These are phyloP conservation scores for Digitonthophagus gazella DNA, from an alignment of 2,888 invertebrate species.

Conservation along the genomic window DNA sequence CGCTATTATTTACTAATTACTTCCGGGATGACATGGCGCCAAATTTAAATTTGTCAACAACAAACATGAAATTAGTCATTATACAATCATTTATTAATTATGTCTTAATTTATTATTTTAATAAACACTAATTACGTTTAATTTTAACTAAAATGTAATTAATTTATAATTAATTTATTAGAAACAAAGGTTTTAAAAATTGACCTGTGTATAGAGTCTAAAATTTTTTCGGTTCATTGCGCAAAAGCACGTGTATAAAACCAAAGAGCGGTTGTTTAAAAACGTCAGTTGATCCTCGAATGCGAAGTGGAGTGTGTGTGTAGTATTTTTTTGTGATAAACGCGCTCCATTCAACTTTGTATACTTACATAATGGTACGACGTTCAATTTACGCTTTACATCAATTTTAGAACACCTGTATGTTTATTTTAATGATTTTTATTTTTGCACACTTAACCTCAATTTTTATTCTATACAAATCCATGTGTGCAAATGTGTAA, in stretches of 20 bases:
- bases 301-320: not conserved
- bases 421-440: too few relatives aligned
- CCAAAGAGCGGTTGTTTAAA: not conserved
- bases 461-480: not conserved
- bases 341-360: not conserved
- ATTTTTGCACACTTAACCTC: not conserved
- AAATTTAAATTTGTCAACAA: conserved; percentile 30
- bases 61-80: not conserved
- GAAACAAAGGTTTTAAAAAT: too few relatives aligned
- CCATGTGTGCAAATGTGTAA: too few relatives aligned
- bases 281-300: not conserved
- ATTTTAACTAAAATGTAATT: too few relatives aligned
- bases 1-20: conserved; percentile 37
- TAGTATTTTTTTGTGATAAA: not conserved
- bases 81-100: too few relatives aligned
- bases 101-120: too few relatives aligned
- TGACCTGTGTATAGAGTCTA: too few relatives aligned
- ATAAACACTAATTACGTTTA: too few relatives aligned
- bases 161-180: too few relatives aligned
- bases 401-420: not conserved
- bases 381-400: not conserved
- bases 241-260: not conserved
- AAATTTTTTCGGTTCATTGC: not conserved
- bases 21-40: conserved; percentile 35
- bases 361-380: not conserved